phyloP scores from a whole-genome alignment of 2,888 invertebrate genomes.

The Lithosia quadra region DNA sequence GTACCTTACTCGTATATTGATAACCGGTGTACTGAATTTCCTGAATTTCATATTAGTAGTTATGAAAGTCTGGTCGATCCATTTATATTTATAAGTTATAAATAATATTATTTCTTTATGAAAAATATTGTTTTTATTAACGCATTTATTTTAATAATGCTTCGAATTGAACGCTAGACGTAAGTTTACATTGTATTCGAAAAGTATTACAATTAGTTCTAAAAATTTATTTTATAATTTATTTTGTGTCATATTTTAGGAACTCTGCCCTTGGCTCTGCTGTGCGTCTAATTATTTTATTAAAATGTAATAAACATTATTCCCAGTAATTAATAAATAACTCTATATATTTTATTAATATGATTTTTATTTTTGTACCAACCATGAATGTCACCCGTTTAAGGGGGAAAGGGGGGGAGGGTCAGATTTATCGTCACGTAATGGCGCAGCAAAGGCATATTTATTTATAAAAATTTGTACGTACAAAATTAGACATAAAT shows the following conservation, averaged over 20 bases:
- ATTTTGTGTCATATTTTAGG: constrained; percentile 1
- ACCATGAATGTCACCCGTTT: neutral
- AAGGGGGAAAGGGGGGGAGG: no score
- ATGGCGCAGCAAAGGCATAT: no score
- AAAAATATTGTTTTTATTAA: neutral
- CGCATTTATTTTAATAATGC: constrained; percentile 12
- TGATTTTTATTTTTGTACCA: neutral
- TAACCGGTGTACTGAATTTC: neutral
- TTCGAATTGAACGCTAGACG: constrained; percentile 7
- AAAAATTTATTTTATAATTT: constrained; percentile 8
- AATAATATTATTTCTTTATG: neutral
- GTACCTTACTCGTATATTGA: no score
- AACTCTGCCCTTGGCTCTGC: neutral
- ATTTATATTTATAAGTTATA: neutral
- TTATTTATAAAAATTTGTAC: no score
- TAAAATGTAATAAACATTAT: constrained; percentile 8
- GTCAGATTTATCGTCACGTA: no score
- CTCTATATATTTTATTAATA: constrained; percentile 13
- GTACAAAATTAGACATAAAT: no score
- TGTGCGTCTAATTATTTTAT: constrained; percentile 8
- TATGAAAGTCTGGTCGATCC: constrained; percentile 13
- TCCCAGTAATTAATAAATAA: constrained; percentile 14
- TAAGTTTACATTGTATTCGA: constrained; percentile 7
- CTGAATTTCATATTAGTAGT: neutral
- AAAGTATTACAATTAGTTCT: constrained; percentile 14